Conservation (phyloP, 1,140 invertebrate species). For the Homalodisca vitripennis region DNA sequence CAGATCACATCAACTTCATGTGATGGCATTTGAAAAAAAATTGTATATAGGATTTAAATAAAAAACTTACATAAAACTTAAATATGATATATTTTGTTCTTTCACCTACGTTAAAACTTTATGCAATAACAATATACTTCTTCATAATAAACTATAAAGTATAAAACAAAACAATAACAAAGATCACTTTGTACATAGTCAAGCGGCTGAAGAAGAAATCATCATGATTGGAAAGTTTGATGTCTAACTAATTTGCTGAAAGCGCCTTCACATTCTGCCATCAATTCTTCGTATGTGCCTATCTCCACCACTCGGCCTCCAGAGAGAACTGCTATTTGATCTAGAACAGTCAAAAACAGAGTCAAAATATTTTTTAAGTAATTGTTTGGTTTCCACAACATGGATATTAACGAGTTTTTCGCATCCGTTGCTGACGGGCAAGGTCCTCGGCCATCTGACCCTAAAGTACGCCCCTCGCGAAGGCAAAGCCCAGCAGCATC, state of each 20-base stretch:
- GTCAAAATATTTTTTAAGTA: too few relatives aligned
- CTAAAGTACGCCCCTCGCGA: too few relatives aligned
- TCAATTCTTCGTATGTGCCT: conserved; percentile 75
- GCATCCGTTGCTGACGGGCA: too few relatives aligned
- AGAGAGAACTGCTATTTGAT: conserved; percentile 85
- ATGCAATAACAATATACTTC: background rate
- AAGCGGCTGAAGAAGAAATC: background rate
- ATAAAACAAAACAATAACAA: conserved; percentile 7
- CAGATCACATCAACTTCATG: too few relatives aligned
- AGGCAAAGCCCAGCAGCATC: too few relatives aligned
- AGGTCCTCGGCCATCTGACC: too few relatives aligned
- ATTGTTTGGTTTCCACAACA: too few relatives aligned
- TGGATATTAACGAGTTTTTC: background rate
- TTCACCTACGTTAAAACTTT: too few relatives aligned
- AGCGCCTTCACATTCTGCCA: conserved; percentile 54
- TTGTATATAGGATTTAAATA: too few relatives aligned
- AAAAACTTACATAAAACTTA: too few relatives aligned
- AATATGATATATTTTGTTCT: too few relatives aligned
- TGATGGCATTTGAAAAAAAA: too few relatives aligned
- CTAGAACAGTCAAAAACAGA: conserved; percentile 47
- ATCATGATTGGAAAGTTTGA: conserved; percentile 51
- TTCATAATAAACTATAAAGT: conserved; percentile 12
- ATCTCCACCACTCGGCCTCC: conserved; percentile 78
- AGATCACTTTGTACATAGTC: background rate
- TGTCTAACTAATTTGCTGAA: conserved; percentile 66